Evolutionary conservation across 2,113 vertebrate species (phyloP).

Genomic region (Lasiurus cinereus): DNA sequence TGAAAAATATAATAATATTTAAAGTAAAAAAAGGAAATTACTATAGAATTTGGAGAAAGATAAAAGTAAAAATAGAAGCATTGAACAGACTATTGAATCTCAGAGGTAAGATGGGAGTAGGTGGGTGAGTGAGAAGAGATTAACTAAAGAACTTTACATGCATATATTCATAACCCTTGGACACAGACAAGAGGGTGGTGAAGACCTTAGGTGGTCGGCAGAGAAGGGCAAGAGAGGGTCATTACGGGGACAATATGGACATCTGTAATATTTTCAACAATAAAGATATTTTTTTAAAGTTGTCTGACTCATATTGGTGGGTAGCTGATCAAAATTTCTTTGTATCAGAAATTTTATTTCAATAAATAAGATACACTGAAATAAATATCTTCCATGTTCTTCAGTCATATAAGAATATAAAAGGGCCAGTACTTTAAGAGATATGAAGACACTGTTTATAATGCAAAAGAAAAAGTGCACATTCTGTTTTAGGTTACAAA

Average conservation of each 20-base stretch:
- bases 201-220: too few species aligned
- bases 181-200: too few species aligned
- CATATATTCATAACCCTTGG: too few species aligned
- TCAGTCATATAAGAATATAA: not conserved
- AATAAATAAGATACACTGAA: not conserved
- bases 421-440: not conserved
- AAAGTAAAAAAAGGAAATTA: not conserved
- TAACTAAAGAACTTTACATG: too few species aligned
- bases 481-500: not conserved
- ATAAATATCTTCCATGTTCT: not conserved
- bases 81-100: too few species aligned
- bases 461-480: not conserved
- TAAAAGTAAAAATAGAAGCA: not conserved
- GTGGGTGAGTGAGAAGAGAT: too few species aligned
- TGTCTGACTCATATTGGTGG: not conserved
- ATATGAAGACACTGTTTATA: not conserved
- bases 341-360: not conserved
- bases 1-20: not conserved
- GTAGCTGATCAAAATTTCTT: not conserved
- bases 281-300: not conserved
- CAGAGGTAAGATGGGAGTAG: too few species aligned
- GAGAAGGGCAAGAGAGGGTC: too few species aligned
- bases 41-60: not conserved
- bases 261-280: too few species aligned
- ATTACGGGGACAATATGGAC: too few species aligned